These are phyloP conservation scores for Mycogona germanica DNA, from an alignment of 2,888 invertebrate genomes.

Conservation along the genomic window DNA sequence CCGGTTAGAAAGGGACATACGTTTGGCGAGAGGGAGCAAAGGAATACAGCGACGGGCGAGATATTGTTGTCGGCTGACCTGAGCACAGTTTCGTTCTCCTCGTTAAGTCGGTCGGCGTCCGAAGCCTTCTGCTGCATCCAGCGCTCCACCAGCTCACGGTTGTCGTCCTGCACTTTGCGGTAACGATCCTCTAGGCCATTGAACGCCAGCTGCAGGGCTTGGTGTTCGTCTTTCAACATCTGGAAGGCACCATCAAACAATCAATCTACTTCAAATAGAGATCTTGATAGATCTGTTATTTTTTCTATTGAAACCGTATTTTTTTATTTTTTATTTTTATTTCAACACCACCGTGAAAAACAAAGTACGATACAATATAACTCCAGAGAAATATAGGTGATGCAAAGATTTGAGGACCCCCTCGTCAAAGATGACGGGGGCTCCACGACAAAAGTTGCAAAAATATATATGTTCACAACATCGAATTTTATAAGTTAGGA, in stretches of 20 bases:
- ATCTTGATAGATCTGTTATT: neutral
- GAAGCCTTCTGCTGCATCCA: constrained; percentile 83
- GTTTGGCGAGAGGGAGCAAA: no score
- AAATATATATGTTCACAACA: neutral
- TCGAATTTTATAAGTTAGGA: no score
- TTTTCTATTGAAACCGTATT: neutral
- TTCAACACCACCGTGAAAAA: neutral
- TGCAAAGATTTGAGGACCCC: no score
- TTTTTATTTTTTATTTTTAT: constrained; percentile 11
- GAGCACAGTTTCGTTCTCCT: constrained; percentile 86
- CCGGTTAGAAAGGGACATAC: no score
- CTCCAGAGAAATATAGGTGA: no score
- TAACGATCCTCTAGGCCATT: constrained; percentile 79
- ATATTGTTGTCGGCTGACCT: no score
- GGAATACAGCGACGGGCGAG: no score
- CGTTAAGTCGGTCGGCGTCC: constrained; percentile 93
- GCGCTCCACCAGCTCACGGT: constrained; percentile 67
- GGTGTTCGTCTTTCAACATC: constrained; percentile 84
- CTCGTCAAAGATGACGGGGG: no score
- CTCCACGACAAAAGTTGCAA: no score
- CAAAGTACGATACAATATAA: no score
- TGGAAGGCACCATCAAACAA: constrained; percentile 31
- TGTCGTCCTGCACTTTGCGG: constrained; percentile 65
- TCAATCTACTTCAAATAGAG: neutral
- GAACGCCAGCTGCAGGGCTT: constrained; percentile 84